A percentile compares a stretch with the other conserved stretches of the same genome.
Evolutionary conservation across 2,888 invertebrate species (phyloP).

Genomic region (Nomada lathburiana): DNA sequence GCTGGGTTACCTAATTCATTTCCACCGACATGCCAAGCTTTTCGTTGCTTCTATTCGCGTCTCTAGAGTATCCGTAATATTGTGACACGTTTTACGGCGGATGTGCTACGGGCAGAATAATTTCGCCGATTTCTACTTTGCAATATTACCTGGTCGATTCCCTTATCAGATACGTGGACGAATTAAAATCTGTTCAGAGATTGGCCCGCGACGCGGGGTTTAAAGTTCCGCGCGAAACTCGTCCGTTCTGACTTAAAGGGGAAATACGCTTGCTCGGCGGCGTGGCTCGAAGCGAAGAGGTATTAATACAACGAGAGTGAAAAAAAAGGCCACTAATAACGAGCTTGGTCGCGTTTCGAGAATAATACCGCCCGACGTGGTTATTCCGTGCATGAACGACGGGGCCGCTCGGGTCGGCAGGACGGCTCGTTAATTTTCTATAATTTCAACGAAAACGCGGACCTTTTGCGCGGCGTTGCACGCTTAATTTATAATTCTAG

Average conservation of each 20-base stretch:
- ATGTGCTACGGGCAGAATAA: neutral
- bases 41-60: too few species aligned
- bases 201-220: neutral
- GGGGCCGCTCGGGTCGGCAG: neutral
- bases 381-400: conserved; percentile 18
- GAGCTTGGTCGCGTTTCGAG: neutral
- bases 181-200: neutral
- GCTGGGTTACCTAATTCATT: too few species aligned
- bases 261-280: conserved; percentile 21
- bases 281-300: neutral
- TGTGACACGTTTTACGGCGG: too few species aligned
- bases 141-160: neutral
- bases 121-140: neutral
- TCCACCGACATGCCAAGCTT: too few species aligned
- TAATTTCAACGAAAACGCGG: conserved; percentile 33
- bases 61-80: too few species aligned
- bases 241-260: conserved; percentile 41
- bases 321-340: conserved; percentile 17
- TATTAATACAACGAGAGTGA: neutral
- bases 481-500: conserved; percentile 45
- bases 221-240: conserved; percentile 26
- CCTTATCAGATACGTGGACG: neutral
- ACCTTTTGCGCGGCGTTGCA: neutral
- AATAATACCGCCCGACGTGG: conserved; percentile 12
- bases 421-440: conserved; percentile 47